Conservation (phyloP, 2,797 vertebrate species). For the Bovichtus variegatus region DNA sequence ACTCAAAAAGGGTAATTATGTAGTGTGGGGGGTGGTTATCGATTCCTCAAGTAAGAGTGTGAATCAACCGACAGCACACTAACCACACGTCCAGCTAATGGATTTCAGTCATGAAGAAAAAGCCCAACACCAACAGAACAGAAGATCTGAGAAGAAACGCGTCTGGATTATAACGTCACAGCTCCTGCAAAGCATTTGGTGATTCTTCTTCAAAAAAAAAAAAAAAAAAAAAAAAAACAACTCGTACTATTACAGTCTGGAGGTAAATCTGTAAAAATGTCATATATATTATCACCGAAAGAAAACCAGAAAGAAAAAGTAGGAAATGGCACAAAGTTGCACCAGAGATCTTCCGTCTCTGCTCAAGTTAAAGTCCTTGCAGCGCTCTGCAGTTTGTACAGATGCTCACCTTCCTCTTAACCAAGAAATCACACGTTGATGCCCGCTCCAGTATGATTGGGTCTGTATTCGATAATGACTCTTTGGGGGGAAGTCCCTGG, state of each 20-base stretch:
- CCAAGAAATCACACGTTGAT: constrained; percentile 84
- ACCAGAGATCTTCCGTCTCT: constrained; percentile 21
- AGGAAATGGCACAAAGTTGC: constrained; percentile 30
- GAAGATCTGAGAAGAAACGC: constrained; percentile 32
- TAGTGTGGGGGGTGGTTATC: background rate
- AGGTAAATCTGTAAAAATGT: constrained; percentile 66
- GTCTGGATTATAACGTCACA: constrained; percentile 18
- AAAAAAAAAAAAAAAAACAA: constrained; percentile 46
- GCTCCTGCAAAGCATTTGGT: constrained; percentile 73
- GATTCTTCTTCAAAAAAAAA: constrained; percentile 60
- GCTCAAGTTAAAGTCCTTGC: constrained; percentile 37
- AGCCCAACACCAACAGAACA: constrained; percentile 24
- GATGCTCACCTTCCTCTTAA: constrained; percentile 67
- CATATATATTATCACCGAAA: constrained; percentile 10
- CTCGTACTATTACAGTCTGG: constrained; percentile 38
- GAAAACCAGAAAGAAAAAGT: background rate
- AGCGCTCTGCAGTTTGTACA: constrained; percentile 78
- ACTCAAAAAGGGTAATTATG: background rate
- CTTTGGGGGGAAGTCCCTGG: constrained; percentile 73
- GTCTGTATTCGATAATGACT: constrained; percentile 7
- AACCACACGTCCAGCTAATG: background rate
- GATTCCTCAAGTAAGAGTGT: constrained; percentile 50
- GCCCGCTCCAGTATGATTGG: constrained; percentile 81
- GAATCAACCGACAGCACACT: constrained; percentile 5
- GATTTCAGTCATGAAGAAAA: constrained; percentile 21